Conservation (phyloP, 2,797 vertebrate species). For the Sebastes cheni region DNA sequence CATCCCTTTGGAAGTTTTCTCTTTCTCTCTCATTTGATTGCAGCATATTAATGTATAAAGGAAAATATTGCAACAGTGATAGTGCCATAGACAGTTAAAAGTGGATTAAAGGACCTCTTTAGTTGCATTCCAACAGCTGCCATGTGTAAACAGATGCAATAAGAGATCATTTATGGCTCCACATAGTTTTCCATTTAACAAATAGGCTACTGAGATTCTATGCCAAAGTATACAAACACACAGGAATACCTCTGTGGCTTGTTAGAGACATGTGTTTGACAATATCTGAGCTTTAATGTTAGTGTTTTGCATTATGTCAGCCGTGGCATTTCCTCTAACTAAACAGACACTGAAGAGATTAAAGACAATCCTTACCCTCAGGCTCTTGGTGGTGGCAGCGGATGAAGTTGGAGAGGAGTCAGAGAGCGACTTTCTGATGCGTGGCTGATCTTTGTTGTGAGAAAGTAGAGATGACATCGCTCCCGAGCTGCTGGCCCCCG, state of each 20-base stretch:
- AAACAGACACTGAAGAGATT: conserved; percentile 22
- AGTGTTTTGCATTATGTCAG: conserved; percentile 39
- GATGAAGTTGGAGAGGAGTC: conserved; percentile 87
- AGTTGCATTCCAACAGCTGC: neutral
- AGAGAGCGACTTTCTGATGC: conserved; percentile 84
- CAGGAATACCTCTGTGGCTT: conserved; percentile 14
- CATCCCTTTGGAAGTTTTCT: too few relatives aligned
- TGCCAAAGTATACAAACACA: neutral
- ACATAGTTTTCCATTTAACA: neutral
- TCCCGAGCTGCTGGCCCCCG: conserved; percentile 32
- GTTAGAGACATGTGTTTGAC: conserved; percentile 6
- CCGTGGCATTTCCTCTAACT: conserved; percentile 56
- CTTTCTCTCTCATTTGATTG: neutral
- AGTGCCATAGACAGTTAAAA: neutral
- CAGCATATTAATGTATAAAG: neutral
- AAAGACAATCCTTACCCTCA: conserved; percentile 83
- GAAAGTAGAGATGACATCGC: conserved; percentile 89
- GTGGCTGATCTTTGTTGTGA: conserved; percentile 86
- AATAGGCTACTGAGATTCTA: neutral
- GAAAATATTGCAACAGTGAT: neutral
- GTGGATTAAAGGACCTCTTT: neutral
- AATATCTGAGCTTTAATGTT: neutral
- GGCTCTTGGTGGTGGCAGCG: conserved; percentile 84
- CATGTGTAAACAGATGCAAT: neutral
- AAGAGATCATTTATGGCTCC: neutral